These are phyloP conservation scores for Tylochromis polylepis DNA, from an alignment of 2,113 vertebrate species.

Conservation along the genomic window DNA sequence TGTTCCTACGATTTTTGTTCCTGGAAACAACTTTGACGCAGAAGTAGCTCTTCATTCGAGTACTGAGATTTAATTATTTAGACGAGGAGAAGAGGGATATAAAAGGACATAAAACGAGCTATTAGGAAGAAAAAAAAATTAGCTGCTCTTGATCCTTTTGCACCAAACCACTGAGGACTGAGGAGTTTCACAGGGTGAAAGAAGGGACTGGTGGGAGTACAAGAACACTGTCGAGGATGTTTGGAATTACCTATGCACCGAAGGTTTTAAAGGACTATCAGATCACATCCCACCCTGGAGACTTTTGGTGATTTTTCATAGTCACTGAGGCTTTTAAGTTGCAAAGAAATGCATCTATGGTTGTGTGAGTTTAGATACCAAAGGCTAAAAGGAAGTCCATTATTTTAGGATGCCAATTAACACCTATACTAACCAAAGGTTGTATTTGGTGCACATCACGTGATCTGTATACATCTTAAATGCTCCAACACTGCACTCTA, in stretches of 20 bases:
- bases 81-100: constrained; percentile 43
- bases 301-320: constrained; percentile 32
- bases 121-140: constrained; percentile 30
- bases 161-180: constrained; percentile 75
- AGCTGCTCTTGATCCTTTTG: constrained; percentile 77
- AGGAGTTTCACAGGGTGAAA: constrained; percentile 45
- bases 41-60: constrained; percentile 68
- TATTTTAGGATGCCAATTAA: constrained; percentile 43
- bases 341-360: not conserved
- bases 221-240: constrained; percentile 22
- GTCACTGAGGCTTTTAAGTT: constrained; percentile 41
- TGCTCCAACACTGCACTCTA: constrained; percentile 43
- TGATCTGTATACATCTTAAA: constrained; percentile 21
- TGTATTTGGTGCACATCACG: constrained; percentile 48
- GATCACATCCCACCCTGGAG: constrained; percentile 38
- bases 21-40: constrained; percentile 71
- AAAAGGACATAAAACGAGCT: constrained; percentile 72
- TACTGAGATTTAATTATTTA: constrained; percentile 62
- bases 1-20: constrained; percentile 62
- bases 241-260: constrained; percentile 50
- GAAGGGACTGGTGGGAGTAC: constrained; percentile 16
- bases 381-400: constrained; percentile 54
- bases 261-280: constrained; percentile 51
- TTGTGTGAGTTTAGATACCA: constrained; percentile 57
- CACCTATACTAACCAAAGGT: constrained; percentile 65